Evolutionary conservation across 37 sponge, comb jelly and placozoan genomes (phyloP).

Genomic region (Petrosia ficiformis): DNA sequence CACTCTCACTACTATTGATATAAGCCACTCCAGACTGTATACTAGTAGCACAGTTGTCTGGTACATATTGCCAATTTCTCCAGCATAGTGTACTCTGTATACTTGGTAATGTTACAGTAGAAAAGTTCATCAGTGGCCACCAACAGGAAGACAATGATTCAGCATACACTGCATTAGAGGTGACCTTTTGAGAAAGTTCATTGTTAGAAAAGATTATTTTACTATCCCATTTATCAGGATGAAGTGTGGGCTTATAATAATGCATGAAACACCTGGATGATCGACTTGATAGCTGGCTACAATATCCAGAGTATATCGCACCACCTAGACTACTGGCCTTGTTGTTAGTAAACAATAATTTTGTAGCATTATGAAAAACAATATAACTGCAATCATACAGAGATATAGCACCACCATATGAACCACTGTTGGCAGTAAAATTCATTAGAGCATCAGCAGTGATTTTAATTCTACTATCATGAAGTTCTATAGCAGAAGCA

Average conservation of each 20-base stretch:
- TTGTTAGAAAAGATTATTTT: conserved; percentile 41
- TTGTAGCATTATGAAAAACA: not conserved
- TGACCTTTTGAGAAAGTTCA: not conserved
- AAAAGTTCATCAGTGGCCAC: too few species aligned
- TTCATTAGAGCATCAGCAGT: not conserved
- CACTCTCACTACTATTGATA: too few species aligned
- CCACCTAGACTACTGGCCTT: not conserved
- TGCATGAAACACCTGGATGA: conserved; percentile 29
- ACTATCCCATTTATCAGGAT: conserved; percentile 26
- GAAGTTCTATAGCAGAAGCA: not conserved
- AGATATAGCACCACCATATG: not conserved
- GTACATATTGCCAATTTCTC: not conserved
- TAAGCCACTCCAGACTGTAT: too few species aligned
- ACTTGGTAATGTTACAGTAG: too few species aligned
- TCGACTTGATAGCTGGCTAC: not conserved
- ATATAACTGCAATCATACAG: not conserved
- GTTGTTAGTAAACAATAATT: not conserved
- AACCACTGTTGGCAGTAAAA: not conserved
- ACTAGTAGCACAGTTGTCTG: too few species aligned
- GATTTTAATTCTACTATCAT: not conserved
- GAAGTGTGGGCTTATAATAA: conserved; percentile 2
- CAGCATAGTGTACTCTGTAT: not conserved
- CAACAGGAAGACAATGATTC: conserved; percentile 52
- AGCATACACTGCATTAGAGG: conserved; percentile 21
- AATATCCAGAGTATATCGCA: not conserved